Evolutionary conservation across 2,797 vertebrate species (phyloP), one percentile per base, ranked within the genome.

Genomic region (Rhinatrema bivittatum): DNA sequence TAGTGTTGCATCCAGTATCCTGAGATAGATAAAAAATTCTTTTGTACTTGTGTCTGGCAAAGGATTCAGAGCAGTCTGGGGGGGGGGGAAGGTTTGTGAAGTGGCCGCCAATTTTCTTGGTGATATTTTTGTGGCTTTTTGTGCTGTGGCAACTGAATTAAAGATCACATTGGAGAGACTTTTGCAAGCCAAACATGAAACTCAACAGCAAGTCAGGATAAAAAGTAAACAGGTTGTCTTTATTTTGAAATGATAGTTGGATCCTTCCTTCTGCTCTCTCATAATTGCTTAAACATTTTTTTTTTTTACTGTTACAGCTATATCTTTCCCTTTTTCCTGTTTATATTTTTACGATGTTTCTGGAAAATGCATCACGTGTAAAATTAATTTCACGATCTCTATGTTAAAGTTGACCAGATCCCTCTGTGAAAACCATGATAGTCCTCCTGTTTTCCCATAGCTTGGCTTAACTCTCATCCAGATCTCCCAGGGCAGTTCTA

Each of bases 41-140:
- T 32, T 25, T 53, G 29, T 41, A 10, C 46, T 60, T 39, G 27
- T 53, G 46, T 45, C 58, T 55, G 36, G 28, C 57, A 20, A 55
- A 50, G 40, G 49, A 32, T 68, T 75, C 59, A 20, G 25, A 40
- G 51, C 36, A 5, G 24, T 36, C 70, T 55, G 24, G 28, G 17
- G n/a, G n/a, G n/a, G n/a, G n/a, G n/a, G n/a, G n/a, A n/a, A 16
- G 35, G 18, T 50, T 59, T 39, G 33, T 51, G 36, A 45, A 60
- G 36, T 40, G 39, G 43, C 53, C 45, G n/a, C n/a, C n/a, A n/a
- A n/a, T n/a, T n/a, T 39, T 7, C 35, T 24, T 45, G 35, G 43
- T 56, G 9, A 29, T 56, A 63, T 70, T 56, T 66, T 62, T 74
- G 48, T 43, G 61, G 65, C 57, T 39, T 50, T 65, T 74, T 70